These are phyloP conservation scores for Vesta saturnalis DNA, from an alignment of 2,888 invertebrate species.

Conservation along the genomic window DNA sequence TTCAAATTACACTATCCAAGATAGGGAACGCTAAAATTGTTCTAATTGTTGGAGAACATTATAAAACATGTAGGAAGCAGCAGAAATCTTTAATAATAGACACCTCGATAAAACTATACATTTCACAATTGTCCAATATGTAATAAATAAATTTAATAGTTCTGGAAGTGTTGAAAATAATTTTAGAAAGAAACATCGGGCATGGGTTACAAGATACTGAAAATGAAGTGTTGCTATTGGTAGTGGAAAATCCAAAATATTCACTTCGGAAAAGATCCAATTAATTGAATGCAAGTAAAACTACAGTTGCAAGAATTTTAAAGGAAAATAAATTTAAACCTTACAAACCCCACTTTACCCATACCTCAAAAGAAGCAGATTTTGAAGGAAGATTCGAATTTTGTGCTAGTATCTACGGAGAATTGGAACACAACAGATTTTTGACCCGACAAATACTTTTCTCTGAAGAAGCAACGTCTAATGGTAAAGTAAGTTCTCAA, in stretches of 20 bases:
- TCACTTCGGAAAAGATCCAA: too few species aligned
- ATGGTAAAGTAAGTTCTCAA: constrained; percentile 13
- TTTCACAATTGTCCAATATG: neutral
- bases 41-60: neutral
- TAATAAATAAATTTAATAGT: neutral
- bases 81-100: too few species aligned
- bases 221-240: neutral
- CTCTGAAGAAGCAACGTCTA: too few species aligned
- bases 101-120: neutral
- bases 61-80: neutral
- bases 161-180: too few species aligned
- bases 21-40: constrained; percentile 3
- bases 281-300: too few species aligned
- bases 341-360: constrained; percentile 9
- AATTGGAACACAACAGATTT: constrained; percentile 9
- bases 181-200: too few species aligned
- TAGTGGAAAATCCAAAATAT: too few species aligned
- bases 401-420: neutral
- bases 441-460: too few species aligned
- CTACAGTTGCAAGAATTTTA: too few species aligned
- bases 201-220: neutral
- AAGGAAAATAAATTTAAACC: constrained; percentile 10
- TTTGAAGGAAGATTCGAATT: constrained; percentile 6
- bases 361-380: constrained; percentile 10
- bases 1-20: too few species aligned